Evolutionary conservation across 2,113 vertebrate genomes (phyloP).

Genomic region (Gila orcuttii): DNA sequence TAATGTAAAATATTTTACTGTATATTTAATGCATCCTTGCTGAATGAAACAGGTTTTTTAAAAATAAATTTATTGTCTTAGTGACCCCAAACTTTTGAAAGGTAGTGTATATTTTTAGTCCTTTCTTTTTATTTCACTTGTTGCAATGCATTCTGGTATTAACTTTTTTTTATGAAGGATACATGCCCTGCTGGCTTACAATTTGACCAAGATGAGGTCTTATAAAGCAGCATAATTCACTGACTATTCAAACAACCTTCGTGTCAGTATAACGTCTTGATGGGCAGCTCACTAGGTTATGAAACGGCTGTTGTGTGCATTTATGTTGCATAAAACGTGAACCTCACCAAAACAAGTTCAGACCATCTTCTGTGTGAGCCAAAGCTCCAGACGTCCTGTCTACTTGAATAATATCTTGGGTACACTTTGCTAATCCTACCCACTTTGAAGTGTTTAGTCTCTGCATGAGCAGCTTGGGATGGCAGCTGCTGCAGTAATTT

Average conservation of each 20-base stretch:
- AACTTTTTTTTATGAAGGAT: background rate
- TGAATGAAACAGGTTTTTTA: background rate
- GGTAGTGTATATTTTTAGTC: background rate
- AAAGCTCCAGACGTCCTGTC: background rate
- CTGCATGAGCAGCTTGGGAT: conserved; percentile 42
- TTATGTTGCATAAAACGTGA: background rate
- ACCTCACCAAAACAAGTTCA: background rate
- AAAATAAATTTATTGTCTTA: background rate
- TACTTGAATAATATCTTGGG: background rate
- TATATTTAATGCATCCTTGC: background rate
- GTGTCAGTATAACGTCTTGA: background rate
- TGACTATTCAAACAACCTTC: background rate
- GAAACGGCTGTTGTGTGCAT: background rate
- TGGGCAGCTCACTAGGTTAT: no score
- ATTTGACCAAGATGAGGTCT: background rate
- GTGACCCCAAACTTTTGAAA: background rate
- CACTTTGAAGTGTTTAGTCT: conserved; percentile 15
- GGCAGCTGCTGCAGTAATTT: conserved; percentile 54
- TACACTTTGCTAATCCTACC: background rate
- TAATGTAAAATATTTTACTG: background rate
- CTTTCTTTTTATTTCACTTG: background rate
- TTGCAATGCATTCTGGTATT: background rate
- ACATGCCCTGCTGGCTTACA: background rate
- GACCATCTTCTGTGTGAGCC: background rate
- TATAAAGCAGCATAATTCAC: background rate